Evolutionary conservation across 2,113 vertebrate genomes (phyloP), one percentile per base, ranked within the genome.

Genomic region (Pelmatolapia mariae): DNA sequence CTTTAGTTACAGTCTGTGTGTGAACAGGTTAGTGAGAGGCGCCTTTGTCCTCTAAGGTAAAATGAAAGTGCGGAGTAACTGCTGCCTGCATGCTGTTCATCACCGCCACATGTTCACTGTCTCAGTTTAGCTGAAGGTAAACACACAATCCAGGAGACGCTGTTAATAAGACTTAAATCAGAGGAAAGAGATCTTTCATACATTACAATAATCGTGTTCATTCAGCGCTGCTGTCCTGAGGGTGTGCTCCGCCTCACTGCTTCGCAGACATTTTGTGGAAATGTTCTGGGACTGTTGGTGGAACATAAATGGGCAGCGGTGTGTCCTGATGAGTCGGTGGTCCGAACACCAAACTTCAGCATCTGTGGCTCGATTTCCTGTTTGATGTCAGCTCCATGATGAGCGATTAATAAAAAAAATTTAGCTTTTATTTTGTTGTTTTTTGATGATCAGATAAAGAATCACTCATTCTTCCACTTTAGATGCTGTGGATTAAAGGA

Each of bases 241-340:
- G 66, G 12, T 45, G 45, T 7, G 66, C 24, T 10, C 13, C 5
- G 3, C 38, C 8, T 73, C 68, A 45, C 68, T 73, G 59, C 59
- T 19, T 63, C 8, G 38, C 36, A 38, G 36, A 38, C 9, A 4
- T 38, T 10, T 38, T 38, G 36, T 38, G 33, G 8, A 36, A 8
- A 36, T 36, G 33, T 36, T 36, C 33, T 61, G 57, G 1, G 8
- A 61, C 57, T 61, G 29, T 61, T 31, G 57, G 15, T 61, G 57
- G 1, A 4, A 33, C 57, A 61, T 61, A 31, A 61, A 61, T 18
- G 16, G 29, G 29, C 57, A 10, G 59, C 29, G 2, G 40, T 45
- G 40, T 45, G 22, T 73, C 40, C 68, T 73, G 66, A 26, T 45
- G 68, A 43, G 68, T 45, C 12, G 15, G 68, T 73, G 38, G 68